A percentile compares a stretch with the other conserved stretches of the same genome.
Evolutionary conservation across 2,797 vertebrate species (phyloP).

Genomic region (Lithobates sylvaticus): DNA sequence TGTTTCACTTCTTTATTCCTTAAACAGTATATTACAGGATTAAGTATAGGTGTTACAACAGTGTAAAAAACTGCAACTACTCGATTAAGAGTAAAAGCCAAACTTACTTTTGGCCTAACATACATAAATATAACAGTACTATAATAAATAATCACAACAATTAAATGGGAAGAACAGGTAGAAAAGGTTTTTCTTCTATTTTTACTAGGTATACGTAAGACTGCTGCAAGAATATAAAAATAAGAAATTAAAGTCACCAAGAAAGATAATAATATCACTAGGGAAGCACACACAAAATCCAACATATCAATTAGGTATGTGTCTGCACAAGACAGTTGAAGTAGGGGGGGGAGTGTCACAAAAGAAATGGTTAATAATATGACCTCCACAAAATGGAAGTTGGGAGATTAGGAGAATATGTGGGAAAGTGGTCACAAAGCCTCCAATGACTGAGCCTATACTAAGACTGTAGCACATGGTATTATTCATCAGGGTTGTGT

Average conservation of each 20-base stretch:
- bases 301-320: conserved; percentile 18
- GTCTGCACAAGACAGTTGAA: conserved; percentile 65
- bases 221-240: conserved; percentile 12
- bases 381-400: conserved; percentile 63
- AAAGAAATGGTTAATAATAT: conserved; percentile 69
- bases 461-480: conserved; percentile 57
- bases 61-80: conserved; percentile 39
- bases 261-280: conserved; percentile 18
- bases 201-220: conserved; percentile 6
- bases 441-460: conserved; percentile 61
- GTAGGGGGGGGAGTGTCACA: conserved; percentile 69
- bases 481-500: conserved; percentile 44
- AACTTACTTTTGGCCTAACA: conserved; percentile 32
- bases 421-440: conserved; percentile 60
- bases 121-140: conserved; percentile 45
- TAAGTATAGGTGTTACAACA: conserved; percentile 36
- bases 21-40: conserved; percentile 48
- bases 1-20: conserved; percentile 42
- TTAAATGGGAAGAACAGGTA: conserved; percentile 39
- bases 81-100: conserved; percentile 25
- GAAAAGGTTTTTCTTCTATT: conserved; percentile 40
- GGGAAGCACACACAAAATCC: conserved; percentile 14
- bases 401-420: conserved; percentile 59
- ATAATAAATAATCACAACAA: conserved; percentile 44
- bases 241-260: conserved; percentile 33